phyloP scores from a whole-genome alignment of 2,888 invertebrate species.

The Syrphus vitripennis region DNA sequence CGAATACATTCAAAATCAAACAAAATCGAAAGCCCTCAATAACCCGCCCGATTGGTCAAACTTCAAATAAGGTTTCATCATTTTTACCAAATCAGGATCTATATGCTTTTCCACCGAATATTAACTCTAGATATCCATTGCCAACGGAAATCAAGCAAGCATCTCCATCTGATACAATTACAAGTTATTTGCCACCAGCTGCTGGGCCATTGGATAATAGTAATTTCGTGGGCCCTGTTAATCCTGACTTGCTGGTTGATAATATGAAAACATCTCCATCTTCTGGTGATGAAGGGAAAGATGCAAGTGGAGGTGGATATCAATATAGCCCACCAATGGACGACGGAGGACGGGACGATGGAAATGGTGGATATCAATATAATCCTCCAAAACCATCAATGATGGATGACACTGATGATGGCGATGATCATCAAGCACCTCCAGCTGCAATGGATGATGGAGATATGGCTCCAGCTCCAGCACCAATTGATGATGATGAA shows the following conservation, averaged over 20 bases:
- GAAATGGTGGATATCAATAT: constrained; percentile 43
- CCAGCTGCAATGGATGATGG: constrained; percentile 74
- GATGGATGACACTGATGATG: constrained; percentile 68
- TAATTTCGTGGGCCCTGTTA: constrained; percentile 74
- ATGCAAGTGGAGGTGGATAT: constrained; percentile 6
- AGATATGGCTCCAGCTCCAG: constrained; percentile 38
- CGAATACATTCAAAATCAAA: constrained; percentile 73
- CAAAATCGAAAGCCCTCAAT: constrained; percentile 70
- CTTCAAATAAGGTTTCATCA: constrained; percentile 74
- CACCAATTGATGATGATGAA: constrained; percentile 11
- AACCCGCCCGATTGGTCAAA: constrained; percentile 41
- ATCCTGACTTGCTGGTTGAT: constrained; percentile 72
- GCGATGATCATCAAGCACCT: constrained; percentile 75
- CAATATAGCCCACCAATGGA: constrained; percentile 7
- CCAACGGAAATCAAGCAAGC: constrained; percentile 75
- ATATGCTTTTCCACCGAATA: constrained; percentile 79
- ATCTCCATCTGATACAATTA: constrained; percentile 74
- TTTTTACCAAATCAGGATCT: constrained; percentile 76
- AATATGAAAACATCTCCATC: constrained; percentile 17
- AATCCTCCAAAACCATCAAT: constrained; percentile 19
- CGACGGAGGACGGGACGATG: neutral
- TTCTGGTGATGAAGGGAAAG: constrained; percentile 11
- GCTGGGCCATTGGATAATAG: constrained; percentile 75
- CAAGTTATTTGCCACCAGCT: constrained; percentile 79
- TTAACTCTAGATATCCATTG: constrained; percentile 77